These are phyloP conservation scores for Calosoma granatense DNA, from an alignment of 1,140 invertebrate genomes.

Conservation along the genomic window DNA sequence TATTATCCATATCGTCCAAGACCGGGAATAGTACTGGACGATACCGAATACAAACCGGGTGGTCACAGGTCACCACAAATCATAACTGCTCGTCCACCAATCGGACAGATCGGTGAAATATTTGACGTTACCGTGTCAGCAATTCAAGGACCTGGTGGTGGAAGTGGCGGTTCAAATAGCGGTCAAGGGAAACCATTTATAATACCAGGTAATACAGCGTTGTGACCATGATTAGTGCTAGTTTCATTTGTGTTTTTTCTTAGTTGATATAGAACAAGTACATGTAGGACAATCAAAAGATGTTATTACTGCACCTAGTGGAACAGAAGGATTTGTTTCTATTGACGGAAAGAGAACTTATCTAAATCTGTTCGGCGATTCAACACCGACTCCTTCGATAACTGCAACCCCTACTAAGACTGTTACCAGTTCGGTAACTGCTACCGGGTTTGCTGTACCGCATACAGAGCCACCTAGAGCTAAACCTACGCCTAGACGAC, in stretches of 20 bases:
- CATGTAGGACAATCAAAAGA: slow-evolving; percentile 35
- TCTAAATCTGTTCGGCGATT: slow-evolving; percentile 67
- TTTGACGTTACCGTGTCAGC: slow-evolving; percentile 83
- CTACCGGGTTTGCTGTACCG: slow-evolving; percentile 43
- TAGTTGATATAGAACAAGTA: slow-evolving; percentile 30
- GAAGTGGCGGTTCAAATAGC: slow-evolving; percentile 35
- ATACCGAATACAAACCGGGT: slow-evolving; percentile 64
- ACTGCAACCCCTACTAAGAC: slow-evolving; percentile 24
- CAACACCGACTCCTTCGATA: slow-evolving; percentile 24
- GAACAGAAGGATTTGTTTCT: slow-evolving; percentile 78
- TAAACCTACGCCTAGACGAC: slow-evolving; percentile 36
- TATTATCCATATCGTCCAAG: slow-evolving; percentile 52
- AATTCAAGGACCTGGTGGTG: slow-evolving; percentile 66
- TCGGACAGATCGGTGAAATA: slow-evolving; percentile 54
- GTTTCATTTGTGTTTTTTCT: slow-evolving; percentile 13
- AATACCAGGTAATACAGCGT: slow-evolving; percentile 37
- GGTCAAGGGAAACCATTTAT: slow-evolving; percentile 39
- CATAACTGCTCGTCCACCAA: slow-evolving; percentile 27
- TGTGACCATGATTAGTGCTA: slow-evolving; percentile 2
- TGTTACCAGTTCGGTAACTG: slow-evolving; percentile 29
- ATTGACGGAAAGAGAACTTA: slow-evolving; percentile 85
- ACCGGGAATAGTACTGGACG: slow-evolving; percentile 72
- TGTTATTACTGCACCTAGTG: slow-evolving; percentile 65
- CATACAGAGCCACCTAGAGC: slow-evolving; percentile 32
- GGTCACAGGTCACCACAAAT: slow-evolving; percentile 31